Evolutionary conservation across 2,797 vertebrate species (phyloP).

Genomic region (Chloroceryle inda): DNA sequence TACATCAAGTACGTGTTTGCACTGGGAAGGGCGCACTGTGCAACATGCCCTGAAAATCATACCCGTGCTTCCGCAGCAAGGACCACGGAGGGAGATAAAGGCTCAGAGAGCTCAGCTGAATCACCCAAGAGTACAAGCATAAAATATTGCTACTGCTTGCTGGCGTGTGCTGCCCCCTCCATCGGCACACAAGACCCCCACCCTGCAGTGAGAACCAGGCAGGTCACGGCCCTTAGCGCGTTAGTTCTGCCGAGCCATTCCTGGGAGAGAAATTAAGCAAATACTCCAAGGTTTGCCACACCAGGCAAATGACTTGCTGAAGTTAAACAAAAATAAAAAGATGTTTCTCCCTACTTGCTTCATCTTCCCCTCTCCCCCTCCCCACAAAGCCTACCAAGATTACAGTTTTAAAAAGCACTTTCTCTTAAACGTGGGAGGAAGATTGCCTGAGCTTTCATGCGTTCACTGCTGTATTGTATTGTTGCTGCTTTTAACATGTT

Average conservation of each 20-base stretch:
- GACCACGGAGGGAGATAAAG: not conserved
- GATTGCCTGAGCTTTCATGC: conserved; percentile 70
- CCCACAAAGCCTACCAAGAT: conserved; percentile 17
- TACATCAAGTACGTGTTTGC: not conserved
- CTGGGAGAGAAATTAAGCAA: not conserved
- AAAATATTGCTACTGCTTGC: not conserved
- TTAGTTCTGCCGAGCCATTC: not conserved
- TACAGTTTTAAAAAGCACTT: conserved; percentile 56
- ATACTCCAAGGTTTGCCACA: not conserved
- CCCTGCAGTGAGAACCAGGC: not conserved
- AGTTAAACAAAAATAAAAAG: conserved; percentile 46
- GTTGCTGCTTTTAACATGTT: conserved; percentile 61
- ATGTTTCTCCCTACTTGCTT: not conserved
- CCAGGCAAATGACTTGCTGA: not conserved
- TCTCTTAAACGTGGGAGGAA: conserved; percentile 64
- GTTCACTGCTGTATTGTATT: conserved; percentile 71
- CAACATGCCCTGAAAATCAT: accelerated
- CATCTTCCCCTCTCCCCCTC: not conserved
- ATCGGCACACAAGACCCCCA: accelerated
- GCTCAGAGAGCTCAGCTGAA: not conserved
- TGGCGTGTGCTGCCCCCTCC: accelerated
- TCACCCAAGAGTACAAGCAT: not conserved
- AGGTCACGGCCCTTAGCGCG: accelerated
- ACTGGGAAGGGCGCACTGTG: not conserved
- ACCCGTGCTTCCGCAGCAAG: not conserved